phyloP scores from a whole-genome alignment of 2,888 invertebrate species.

The Pecten maximus region DNA sequence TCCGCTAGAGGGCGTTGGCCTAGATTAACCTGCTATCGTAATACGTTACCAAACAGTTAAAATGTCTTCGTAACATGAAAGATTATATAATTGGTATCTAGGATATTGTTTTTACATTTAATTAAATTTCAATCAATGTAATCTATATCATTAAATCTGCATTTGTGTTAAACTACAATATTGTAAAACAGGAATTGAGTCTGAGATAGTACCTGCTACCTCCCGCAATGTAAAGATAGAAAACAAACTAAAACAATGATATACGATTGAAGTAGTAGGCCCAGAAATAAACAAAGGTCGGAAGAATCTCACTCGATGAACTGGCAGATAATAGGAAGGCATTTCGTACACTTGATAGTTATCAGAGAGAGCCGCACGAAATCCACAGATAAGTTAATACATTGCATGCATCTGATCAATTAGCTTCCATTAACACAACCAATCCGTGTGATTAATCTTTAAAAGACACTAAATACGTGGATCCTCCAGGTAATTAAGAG shows the following conservation, averaged over 20 bases:
- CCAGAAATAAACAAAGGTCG: slow-evolving; percentile 20
- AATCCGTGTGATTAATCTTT: neutral
- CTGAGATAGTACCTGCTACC: neutral
- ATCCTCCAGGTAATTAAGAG: neutral
- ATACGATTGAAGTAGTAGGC: neutral
- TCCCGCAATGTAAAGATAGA: neutral
- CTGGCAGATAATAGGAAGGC: neutral
- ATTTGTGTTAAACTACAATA: neutral
- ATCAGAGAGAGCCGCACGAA: neutral
- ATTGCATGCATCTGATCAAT: neutral
- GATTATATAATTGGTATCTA: neutral
- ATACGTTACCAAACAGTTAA: neutral
- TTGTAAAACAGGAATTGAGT: neutral
- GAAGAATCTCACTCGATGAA: slow-evolving; percentile 14
- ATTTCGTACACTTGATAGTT: neutral
- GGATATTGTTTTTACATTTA: neutral
- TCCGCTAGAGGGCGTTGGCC: slow-evolving; percentile 3
- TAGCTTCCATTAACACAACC: neutral
- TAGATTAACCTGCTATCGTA: neutral
- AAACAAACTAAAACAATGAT: slow-evolving; percentile 1
- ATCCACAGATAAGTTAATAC: neutral
- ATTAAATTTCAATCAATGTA: neutral
- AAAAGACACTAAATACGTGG: neutral
- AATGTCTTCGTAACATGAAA: neutral
- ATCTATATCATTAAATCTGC: neutral